These are phyloP conservation scores for Amniataba percoides DNA, from an alignment of 2,797 vertebrate species.

Conservation along the genomic window DNA sequence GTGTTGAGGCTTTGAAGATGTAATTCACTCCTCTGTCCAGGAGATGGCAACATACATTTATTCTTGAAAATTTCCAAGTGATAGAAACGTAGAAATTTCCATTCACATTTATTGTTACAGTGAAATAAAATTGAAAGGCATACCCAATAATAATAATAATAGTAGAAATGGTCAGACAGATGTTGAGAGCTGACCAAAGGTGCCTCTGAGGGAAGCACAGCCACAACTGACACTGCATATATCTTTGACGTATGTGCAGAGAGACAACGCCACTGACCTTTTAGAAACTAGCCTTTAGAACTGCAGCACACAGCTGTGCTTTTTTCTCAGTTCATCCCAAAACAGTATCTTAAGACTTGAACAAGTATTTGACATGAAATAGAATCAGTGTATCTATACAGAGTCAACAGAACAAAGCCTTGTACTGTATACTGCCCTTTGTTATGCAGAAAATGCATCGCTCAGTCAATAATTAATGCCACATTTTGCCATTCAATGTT, in stretches of 20 bases:
- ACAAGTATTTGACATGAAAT: not conserved
- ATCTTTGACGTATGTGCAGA: constrained; percentile 6
- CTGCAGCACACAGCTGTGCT: not conserved
- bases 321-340: not conserved
- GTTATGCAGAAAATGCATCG: not conserved
- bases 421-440: not conserved
- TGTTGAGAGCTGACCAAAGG: not conserved
- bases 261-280: constrained; percentile 34
- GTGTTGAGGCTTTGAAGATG: not conserved
- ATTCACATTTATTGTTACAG: not conserved
- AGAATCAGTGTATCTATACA: not conserved
- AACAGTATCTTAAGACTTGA: not conserved
- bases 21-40: constrained; percentile 50
- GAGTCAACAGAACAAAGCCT: not conserved
- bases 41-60: constrained; percentile 72
- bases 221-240: not conserved
- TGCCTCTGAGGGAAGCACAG: not conserved
- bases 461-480: constrained; percentile 28
- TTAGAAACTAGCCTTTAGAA: constrained; percentile 1
- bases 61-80: not conserved
- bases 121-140: not conserved
- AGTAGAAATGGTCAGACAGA: not conserved
- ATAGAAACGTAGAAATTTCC: too few relatives aligned
- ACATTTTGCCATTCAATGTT: constrained; percentile 19
- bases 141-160: not conserved